Percentiles rank a stretch among this genome's conserved stretches.
These are phyloP conservation scores for Gymnocephalus cernua DNA, from an alignment of 2,113 vertebrate species.

Conservation along the genomic window DNA sequence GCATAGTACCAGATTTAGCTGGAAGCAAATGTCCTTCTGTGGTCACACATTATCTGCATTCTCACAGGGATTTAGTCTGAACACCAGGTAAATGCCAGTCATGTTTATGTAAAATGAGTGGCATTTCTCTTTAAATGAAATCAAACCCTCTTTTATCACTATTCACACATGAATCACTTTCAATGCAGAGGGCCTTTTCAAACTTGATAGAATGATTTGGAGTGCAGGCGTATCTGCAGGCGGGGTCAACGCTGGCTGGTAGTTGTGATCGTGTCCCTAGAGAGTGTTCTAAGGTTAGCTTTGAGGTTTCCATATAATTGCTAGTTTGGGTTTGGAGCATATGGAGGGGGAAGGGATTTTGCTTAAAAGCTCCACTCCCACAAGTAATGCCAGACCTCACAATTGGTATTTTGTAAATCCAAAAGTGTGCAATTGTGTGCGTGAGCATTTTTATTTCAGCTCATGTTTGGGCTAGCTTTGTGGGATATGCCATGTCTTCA, in stretches of 20 bases:
- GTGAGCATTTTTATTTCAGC: constrained; percentile 12
- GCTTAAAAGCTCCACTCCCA: constrained; percentile 57
- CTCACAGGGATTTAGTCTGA: constrained; percentile 2
- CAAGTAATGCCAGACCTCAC: constrained; percentile 60
- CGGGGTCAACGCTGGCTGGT: constrained; percentile 40
- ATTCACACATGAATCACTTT: constrained; percentile 18
- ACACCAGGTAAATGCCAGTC: not conserved
- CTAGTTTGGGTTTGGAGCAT: constrained; percentile 48
- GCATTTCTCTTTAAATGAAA: not conserved
- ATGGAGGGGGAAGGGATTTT: constrained; percentile 47
- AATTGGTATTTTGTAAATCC: constrained; percentile 41
- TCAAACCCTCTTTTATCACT: not conserved
- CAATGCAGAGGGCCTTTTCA: constrained; percentile 16
- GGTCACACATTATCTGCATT: not conserved
- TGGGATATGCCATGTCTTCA: not conserved
- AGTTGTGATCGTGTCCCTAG: constrained; percentile 32
- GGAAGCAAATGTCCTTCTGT: not conserved
- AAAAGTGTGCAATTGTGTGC: constrained; percentile 29
- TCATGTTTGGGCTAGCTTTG: not conserved
- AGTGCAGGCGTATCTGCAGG: constrained; percentile 29
- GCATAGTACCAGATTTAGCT: not conserved
- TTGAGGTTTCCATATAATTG: constrained; percentile 71
- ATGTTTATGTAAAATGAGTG: not conserved
- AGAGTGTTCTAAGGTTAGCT: constrained; percentile 62
- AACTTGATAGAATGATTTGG: constrained; percentile 35